A percentile compares a stretch with the other conserved stretches of the same genome.
Evolutionary conservation across 2,797 vertebrate genomes (phyloP).

Genomic region (Delichon dasypus): DNA sequence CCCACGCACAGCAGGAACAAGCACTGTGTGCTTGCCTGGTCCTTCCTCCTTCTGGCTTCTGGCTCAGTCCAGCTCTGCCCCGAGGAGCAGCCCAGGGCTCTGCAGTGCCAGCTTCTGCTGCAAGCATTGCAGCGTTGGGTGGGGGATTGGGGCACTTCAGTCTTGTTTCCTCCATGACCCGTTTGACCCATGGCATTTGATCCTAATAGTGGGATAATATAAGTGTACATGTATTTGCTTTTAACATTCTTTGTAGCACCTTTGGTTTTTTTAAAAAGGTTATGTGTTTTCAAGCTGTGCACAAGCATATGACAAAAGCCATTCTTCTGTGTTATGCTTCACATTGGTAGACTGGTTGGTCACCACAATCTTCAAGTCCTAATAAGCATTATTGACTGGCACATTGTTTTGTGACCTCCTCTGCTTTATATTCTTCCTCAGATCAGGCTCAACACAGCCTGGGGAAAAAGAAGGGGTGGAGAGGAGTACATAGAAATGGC

Average conservation of each 20-base stretch:
- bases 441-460: background rate
- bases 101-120: background rate
- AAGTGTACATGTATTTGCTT: background rate
- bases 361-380: background rate
- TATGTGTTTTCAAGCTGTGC: background rate
- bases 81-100: background rate
- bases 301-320: background rate
- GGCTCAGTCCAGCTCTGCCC: background rate
- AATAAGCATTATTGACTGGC: background rate
- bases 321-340: background rate
- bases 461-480: background rate
- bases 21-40: background rate
- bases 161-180: background rate
- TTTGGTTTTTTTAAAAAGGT: background rate
- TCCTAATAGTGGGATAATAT: background rate
- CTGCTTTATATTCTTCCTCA: background rate
- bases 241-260: background rate
- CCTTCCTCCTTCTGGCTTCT: accelerated
- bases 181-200: background rate
- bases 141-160: background rate
- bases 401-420: background rate
- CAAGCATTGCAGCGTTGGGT: background rate
- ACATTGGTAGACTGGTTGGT: background rate
- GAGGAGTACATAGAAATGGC: background rate
- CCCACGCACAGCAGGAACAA: background rate